Evolutionary conservation across 92 coral and sea anemone species (phyloP).

Genomic region (Zoanthus sociatus): DNA sequence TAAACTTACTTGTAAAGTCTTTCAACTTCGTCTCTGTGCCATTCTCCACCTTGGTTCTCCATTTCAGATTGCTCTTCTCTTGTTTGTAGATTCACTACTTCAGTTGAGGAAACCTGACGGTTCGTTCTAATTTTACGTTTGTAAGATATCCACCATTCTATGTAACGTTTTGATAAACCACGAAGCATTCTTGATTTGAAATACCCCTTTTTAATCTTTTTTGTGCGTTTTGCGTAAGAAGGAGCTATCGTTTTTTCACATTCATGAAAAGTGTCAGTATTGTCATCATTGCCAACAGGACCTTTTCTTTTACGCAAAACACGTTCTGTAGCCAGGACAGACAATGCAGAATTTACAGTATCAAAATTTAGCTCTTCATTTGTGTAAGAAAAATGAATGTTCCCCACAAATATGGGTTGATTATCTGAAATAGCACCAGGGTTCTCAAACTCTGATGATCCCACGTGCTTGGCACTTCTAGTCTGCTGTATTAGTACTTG

Average conservation of each 20-base stretch:
- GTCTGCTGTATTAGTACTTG: background rate
- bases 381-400: background rate
- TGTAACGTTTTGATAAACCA: background rate
- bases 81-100: background rate
- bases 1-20: conserved; percentile 27
- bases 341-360: background rate
- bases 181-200: conserved; percentile 10
- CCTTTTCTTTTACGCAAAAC: background rate
- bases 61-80: background rate
- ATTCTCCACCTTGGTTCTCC: conserved; percentile 21
- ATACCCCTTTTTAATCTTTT: background rate
- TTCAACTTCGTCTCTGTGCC: conserved; percentile 29
- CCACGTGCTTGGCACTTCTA: conserved; percentile 1
- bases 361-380: background rate
- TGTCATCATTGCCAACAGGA: background rate
- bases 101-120: background rate
- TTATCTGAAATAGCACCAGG: background rate
- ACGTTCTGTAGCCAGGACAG: background rate
- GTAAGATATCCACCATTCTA: background rate
- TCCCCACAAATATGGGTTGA: background rate
- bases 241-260: background rate
- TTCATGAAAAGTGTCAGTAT: conserved; percentile 15
- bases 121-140: background rate
- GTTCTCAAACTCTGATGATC: background rate
- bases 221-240: background rate